Conservation (phyloP, 2,113 vertebrate species). For the Galemys pyrenaicus region DNA sequence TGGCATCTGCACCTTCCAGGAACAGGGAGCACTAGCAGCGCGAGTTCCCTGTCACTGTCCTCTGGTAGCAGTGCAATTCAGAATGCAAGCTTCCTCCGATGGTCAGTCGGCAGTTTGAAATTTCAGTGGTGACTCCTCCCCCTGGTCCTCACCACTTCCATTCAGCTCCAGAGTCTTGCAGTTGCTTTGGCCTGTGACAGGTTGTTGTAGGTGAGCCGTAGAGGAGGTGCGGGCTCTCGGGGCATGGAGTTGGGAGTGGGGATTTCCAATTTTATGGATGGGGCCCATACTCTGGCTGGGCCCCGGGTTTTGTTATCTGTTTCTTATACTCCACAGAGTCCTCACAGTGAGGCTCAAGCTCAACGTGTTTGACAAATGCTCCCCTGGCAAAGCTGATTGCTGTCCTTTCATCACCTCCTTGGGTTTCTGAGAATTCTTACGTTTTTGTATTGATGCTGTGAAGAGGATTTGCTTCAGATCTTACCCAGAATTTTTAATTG, state of each 20-base stretch:
- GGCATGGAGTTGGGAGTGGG: neutral
- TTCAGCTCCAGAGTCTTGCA: neutral
- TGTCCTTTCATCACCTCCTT: neutral
- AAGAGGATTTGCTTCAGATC: neutral
- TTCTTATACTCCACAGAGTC: neutral
- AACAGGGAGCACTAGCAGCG: fast-evolving
- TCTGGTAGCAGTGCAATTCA: neutral
- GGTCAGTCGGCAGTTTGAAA: neutral
- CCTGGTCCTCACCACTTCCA: neutral
- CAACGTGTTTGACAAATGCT: neutral
- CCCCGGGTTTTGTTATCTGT: neutral
- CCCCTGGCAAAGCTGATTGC: neutral
- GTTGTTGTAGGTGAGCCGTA: neutral
- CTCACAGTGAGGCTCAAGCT: neutral
- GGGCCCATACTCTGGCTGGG: neutral
- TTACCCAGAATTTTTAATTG: neutral
- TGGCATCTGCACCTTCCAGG: neutral
- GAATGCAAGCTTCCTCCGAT: neutral
- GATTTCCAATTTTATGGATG: neutral
- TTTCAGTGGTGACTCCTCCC: neutral
- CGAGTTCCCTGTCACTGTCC: no score
- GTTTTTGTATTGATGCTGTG: neutral
- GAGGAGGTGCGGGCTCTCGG: neutral
- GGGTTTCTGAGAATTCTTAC: neutral
- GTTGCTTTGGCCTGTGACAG: neutral